Base-by-base conservation (phyloP, 37 sponge, comb jelly and placozoan species). In the Ephydatia muelleri region DNA sequence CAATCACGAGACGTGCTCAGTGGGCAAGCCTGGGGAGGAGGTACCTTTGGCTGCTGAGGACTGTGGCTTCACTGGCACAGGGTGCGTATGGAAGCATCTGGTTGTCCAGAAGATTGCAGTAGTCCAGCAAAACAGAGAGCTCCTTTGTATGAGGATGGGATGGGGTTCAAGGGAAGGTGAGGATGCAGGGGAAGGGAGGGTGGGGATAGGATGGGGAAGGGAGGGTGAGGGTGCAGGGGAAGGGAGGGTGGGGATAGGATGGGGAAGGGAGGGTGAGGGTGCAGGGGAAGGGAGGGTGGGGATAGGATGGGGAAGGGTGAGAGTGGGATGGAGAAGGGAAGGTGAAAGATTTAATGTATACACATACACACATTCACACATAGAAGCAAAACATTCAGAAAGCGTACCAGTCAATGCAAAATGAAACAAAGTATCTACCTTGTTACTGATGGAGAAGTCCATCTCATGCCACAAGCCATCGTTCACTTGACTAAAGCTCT, bases 401-500 rank as follows among this genome's bases (percentile, higher is more conserved):
- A n/a, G n/a, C n/a, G n/a, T n/a, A n/a, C n/a, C n/a, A n/a, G n/a
- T n/a, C n/a, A n/a, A n/a, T n/a, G n/a, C n/a, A 43, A 43, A 43
- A 3, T 31, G 70, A 11, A 72, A 0, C 27, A 25, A 19, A 25
- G 48, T 57, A 29, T 33, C 64, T n/a, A 91, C 91, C 86, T 91
- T 85, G 12, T 67, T 66, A 16, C 16, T 82, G 38, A 75, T 85
- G 1, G 70, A 67, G 38, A 91, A 78, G 32, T 22, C 38, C 27
- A 91, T 74, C 22, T 85, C 80, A 28, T 91, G 91, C 86, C 86
- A 91, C 1, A 39, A 33, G 21, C 91, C 91, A 86, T 91, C 86
- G 30, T 30, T 82, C 37, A 91, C 78, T 9, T 34, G 11, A 30
- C 72, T 34, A 16, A 72, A 21, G 33, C 77, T 81, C 38, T 72